Conservation (phyloP, 1,140 invertebrate genomes). For the Sycophaga agraensis region DNA sequence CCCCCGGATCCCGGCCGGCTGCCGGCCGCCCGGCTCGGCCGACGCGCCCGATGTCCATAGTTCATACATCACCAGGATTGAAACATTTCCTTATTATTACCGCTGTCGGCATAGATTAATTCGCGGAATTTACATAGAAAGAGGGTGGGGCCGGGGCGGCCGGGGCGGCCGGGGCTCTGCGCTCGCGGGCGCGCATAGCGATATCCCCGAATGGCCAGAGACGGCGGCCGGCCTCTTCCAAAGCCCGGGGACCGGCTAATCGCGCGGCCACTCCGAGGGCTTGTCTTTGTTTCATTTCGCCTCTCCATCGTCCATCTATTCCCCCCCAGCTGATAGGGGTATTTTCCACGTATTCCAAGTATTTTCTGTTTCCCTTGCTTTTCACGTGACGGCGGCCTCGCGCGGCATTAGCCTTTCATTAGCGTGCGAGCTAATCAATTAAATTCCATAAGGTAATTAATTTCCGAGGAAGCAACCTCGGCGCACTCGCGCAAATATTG, state of each 20-base stretch:
- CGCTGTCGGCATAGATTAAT: slow-evolving; percentile 57
- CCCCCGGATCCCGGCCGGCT: background rate
- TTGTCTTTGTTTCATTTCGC: slow-evolving; percentile 53
- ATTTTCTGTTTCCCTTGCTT: slow-evolving; percentile 30
- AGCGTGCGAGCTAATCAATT: slow-evolving; percentile 29
- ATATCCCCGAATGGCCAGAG: slow-evolving; percentile 27
- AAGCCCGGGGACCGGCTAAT: slow-evolving; percentile 25
- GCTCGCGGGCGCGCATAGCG: slow-evolving; percentile 12
- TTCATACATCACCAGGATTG: slow-evolving; percentile 58
- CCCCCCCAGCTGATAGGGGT: slow-evolving; percentile 30
- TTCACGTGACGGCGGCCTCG: background rate
- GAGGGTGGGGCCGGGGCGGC: background rate
- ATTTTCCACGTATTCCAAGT: slow-evolving; percentile 36
- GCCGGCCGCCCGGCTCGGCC: background rate
- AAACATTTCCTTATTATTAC: slow-evolving; percentile 61
- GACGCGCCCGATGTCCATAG: slow-evolving; percentile 37
- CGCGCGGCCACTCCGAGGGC: slow-evolving; percentile 35
- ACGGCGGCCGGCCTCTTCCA: slow-evolving; percentile 11
- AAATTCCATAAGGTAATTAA: too few relatives aligned
- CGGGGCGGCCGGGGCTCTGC: slow-evolving; percentile 9
- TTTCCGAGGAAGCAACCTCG: too few relatives aligned
- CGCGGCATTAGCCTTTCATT: slow-evolving; percentile 19
- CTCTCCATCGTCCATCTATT: slow-evolving; percentile 40
- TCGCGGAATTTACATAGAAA: slow-evolving; percentile 44
- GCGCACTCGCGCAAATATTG: background rate